Percentiles rank a stretch among this genome's conserved stretches.
Conservation (phyloP, 2,797 vertebrate species). For the Phoebastria nigripes region DNA sequence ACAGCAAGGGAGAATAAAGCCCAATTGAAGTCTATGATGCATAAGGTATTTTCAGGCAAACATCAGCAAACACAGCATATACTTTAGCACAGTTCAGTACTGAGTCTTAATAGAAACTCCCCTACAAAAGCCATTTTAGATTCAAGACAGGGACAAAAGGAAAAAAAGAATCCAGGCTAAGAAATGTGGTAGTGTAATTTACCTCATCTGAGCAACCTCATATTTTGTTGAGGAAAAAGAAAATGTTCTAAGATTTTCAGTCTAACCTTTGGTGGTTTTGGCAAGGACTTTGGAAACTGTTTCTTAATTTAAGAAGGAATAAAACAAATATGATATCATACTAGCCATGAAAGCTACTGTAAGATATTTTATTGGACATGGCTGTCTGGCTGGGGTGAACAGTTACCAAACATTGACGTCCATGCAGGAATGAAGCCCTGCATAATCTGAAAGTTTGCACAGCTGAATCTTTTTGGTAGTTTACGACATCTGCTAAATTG, state of each 20-base stretch:
- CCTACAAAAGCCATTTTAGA: not conserved
- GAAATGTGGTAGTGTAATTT: not conserved
- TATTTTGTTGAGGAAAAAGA: not conserved
- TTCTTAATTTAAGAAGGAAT: not conserved
- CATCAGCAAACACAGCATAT: not conserved
- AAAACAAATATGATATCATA: not conserved
- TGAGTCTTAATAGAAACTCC: not conserved
- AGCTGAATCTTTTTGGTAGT: not conserved
- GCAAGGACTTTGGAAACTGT: not conserved
- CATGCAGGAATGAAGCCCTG: not conserved
- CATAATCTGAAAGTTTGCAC: not conserved
- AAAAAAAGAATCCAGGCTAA: not conserved
- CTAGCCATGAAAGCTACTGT: not conserved
- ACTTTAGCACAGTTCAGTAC: not conserved
- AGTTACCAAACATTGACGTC: not conserved
- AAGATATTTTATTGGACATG: not conserved
- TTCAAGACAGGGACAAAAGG: not conserved
- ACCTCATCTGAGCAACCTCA: not conserved
- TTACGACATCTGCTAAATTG: not conserved
- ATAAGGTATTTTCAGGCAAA: not conserved
- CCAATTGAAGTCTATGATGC: not conserved
- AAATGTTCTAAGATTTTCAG: not conserved
- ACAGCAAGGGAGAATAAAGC: not conserved
- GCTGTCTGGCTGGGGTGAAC: not conserved
- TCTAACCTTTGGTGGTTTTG: not conserved